Percentiles rank a stretch among this genome's conserved stretches.
These are phyloP conservation scores for Labia minor DNA, from an alignment of 2,888 invertebrate genomes.

Conservation along the genomic window DNA sequence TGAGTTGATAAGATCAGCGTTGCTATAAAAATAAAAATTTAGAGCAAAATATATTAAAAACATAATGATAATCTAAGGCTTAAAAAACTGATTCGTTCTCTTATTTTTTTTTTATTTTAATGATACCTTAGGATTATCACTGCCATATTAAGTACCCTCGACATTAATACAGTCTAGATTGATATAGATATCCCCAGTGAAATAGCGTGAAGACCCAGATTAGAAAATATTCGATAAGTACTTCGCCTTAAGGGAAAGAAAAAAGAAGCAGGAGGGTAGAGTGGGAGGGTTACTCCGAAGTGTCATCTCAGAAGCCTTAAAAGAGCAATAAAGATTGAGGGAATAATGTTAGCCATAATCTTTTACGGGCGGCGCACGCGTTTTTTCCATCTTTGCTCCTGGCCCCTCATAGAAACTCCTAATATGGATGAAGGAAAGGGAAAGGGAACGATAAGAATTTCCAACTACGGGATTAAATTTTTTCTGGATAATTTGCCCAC, in stretches of 20 bases:
- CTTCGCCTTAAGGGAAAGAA: neutral
- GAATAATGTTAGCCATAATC: neutral
- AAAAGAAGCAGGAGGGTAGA: too few species aligned
- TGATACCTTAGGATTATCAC: slow-evolving; percentile 5
- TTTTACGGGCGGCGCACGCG: neutral
- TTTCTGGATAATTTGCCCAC: neutral
- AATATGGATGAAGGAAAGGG: neutral
- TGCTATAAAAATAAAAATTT: neutral
- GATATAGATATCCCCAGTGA: slow-evolving; percentile 8
- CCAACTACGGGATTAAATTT: neutral
- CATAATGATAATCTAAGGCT: neutral
- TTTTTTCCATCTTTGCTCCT: slow-evolving; percentile 2
- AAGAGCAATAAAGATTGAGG: slow-evolving; percentile 13
- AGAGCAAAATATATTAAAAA: neutral
- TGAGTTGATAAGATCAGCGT: too few species aligned
- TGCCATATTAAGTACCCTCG: neutral
- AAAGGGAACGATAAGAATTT: neutral
- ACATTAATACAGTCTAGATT: slow-evolving; percentile 1
- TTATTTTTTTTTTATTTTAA: neutral
- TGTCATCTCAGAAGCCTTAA: slow-evolving; percentile 7
- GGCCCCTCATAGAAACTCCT: neutral
- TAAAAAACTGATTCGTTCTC: neutral
- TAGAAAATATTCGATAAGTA: slow-evolving; percentile 13
- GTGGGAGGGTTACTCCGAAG: neutral
- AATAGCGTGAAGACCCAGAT: neutral